Base-by-base conservation (phyloP, 2,888 invertebrate genomes). In the Sthenelais limicola region DNA sequence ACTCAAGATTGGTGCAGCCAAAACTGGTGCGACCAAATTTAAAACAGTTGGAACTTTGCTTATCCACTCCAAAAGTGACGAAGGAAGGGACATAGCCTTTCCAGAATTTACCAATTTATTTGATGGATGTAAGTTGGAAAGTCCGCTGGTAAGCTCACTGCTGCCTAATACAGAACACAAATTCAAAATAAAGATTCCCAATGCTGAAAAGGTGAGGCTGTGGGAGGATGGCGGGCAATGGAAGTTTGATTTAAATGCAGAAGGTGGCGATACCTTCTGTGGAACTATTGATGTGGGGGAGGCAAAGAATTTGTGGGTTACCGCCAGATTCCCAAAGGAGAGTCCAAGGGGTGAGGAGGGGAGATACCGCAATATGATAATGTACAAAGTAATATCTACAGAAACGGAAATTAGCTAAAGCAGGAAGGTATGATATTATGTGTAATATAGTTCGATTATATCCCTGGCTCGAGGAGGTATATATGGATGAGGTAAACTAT, bases 131-230 rank as follows among this genome's bases (percentile, higher is more conserved):
- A 21, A 5, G 1, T 24, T 62, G 3, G 0, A 12, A 3, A 26
- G 24, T 21, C 62, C 62, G 1, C 35, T 35, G 2, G 24, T n/a
- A 15, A 62, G 43, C 38, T 43, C 62, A 24, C 38, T 62, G 18
- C 9, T 1, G 2, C 24, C 21, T 2, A 35, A 38, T 3, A 38
- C 21, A 2, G 38, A 35, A 7, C 43, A 38, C 24, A 38, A 12
- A 24, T 62, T 62, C 62, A 62, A 38, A 26, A 1, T 62, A 9
- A 62, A 12, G 5, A 43, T 62, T 15, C 62, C 62, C 18, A 43
- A 43, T 5, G 62, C 62, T 2, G 15, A 38, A 4, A 38, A 38
- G 18, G 62, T 62, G 3, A 18, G 24, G 38, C 38, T 62, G 4
- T 62, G 62, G 62, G 62, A 62, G 26, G 15, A 18, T 1, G 35